Evolutionary conservation across 2,113 vertebrate genomes (phyloP), one percentile per base, ranked within the genome.

Genomic region (Leuciscus idus): DNA sequence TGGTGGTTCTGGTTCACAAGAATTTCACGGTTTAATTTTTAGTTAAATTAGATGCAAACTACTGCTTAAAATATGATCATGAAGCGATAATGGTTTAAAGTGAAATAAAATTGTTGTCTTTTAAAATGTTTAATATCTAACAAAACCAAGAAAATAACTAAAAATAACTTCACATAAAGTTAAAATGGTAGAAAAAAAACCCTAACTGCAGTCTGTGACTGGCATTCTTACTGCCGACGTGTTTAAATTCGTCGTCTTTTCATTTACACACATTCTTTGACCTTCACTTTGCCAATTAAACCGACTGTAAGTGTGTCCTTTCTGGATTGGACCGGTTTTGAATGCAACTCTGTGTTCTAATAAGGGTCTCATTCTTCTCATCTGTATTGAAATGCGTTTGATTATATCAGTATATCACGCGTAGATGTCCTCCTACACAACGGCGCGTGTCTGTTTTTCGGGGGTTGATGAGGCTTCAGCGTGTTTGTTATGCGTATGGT

Each of bases 201-300:
- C 1, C 19, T 11, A 26, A 61, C 23, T 26, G 23, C 19, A 12
- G 19, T 72, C 33, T 17, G 11, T 61, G 55, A 39, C 33, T 61
- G 77, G 23, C 33, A 15, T 61, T 79, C 33, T 17, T 26, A n/a
- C 77, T 0, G 23, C 74, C 26, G 8, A 30, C 85, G 13, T 4
- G 28, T 68, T 43, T 19, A 81, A 81, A 55, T 86, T 81, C 48
- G 7, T 81, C 26, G 26, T 88, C 79, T 86, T 70, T 82, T 84
- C 61, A 72, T 81, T 81, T 48, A 12, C 73, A 62, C 83, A 64
- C 84, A 36, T 84, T 73, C 64, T 76, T 86, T 84, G 86, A 86
- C 86, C 84, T 89, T 89, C 85, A 76, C 84, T 48, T 48, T 61
- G 76, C 86, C 86, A 88, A 89, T 89, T 89, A 89, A 87, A 89